phyloP scores from a whole-genome alignment of 2,113 vertebrate genomes.

The Eidolon helvum region DNA sequence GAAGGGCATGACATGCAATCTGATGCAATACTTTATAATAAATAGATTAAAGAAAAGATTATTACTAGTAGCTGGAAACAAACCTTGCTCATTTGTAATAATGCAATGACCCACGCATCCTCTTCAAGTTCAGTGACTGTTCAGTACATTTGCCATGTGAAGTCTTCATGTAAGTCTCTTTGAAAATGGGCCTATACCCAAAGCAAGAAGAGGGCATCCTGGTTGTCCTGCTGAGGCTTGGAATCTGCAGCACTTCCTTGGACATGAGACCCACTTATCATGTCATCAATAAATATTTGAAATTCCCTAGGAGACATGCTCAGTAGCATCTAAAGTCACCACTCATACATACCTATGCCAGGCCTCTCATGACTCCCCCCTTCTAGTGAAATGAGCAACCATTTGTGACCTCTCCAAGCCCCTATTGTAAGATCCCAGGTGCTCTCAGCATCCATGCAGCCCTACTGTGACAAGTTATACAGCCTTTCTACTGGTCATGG shows the following conservation, averaged over 20 bases:
- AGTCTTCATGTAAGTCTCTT: not conserved
- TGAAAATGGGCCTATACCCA: not conserved
- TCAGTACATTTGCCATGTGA: not conserved
- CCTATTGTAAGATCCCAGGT: not conserved
- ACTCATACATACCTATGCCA: too few relatives aligned
- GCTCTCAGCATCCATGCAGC: not conserved
- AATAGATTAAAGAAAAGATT: constrained; percentile 67
- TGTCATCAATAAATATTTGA: too few relatives aligned
- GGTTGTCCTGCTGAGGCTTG: not conserved
- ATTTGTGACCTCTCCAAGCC: not conserved
- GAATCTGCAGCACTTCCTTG: not conserved
- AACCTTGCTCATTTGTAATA: constrained; percentile 28
- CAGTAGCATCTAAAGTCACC: not conserved
- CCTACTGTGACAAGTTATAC: not conserved
- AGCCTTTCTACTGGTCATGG: not conserved
- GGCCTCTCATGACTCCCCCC: not conserved
- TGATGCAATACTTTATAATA: constrained; percentile 70
- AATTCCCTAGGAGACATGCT: not conserved
- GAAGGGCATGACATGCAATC: constrained; percentile 57
- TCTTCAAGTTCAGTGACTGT: not conserved
- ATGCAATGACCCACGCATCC: not conserved
- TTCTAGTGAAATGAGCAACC: not conserved
- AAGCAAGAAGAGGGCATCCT: not conserved
- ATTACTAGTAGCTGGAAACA: constrained; percentile 51
- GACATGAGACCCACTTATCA: not conserved